Base-by-base conservation (phyloP, 2,888 invertebrate genomes). In the Synanthedon tipuliformis region DNA sequence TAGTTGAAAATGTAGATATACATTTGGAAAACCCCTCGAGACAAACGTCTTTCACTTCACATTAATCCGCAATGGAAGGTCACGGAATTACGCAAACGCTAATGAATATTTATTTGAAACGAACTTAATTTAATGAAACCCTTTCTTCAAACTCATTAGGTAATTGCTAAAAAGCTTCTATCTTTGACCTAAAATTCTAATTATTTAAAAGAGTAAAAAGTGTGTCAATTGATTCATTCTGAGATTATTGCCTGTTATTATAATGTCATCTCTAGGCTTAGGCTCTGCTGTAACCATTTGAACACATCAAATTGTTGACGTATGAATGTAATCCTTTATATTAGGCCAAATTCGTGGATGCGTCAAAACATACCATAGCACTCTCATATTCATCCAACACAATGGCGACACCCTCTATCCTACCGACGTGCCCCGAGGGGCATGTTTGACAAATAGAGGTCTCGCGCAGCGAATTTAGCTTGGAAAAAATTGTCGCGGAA, bases 371-470 rank as follows among this genome's bases (percentile, higher is more conserved):
- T 59, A 57, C 59, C 54, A 61, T 55, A 59, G 59, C 63, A 61
- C 62, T 60, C 66, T 64, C 68, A 65, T 65, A 64, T 65, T 61
- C 65, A 64, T 65, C 63, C 58, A 40, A 56, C 55, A 56, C 55
- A 58, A 61, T 65, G 67, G 63, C 63, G 66, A 66, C 66, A 63
- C 64, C 65, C 66, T 60, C 65, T 62, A 60, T 54, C 62, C 59
- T 53, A 55, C 57, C 55, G 49, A 58, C 62, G 57, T 57, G 64
- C 69, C 75, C 71, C 61, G 40, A 55, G 71, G 75, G 69, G 65
- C 71, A 65, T 70, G 73, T 75, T 76, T 82, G 82, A 82, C 79
- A 82, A 81, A 84, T 82, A 81, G 78, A 75, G 74, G 73, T 72
- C 75, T 75, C 81, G 78, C 75, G 75, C 76, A 76, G 64, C 73